Conservation (phyloP, 2,888 invertebrate genomes). For the Drosophila borealis region DNA sequence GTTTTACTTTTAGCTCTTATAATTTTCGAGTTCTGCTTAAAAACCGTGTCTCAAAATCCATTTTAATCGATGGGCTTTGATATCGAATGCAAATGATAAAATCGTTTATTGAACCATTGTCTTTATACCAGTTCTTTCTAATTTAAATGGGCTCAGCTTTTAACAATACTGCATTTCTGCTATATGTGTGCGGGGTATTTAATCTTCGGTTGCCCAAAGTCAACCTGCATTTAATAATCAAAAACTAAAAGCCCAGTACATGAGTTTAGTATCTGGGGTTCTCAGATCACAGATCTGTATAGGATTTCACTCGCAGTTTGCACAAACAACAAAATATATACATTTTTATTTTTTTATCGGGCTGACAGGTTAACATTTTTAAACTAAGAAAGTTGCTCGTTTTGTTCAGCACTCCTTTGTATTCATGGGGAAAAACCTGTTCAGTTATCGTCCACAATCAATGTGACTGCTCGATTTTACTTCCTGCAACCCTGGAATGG, state of each 20-base stretch:
- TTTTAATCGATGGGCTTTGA: too few species aligned
- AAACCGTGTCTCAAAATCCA: too few species aligned
- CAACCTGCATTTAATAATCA: slow-evolving; percentile 10
- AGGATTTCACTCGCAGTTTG: slow-evolving; percentile 42
- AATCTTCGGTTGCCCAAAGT: not conserved
- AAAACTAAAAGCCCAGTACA: slow-evolving; percentile 26
- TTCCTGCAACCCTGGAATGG: slow-evolving; percentile 66
- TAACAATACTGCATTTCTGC: too few species aligned
- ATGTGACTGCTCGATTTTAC: slow-evolving; percentile 26
- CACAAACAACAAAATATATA: not conserved
- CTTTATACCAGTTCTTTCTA: too few species aligned
- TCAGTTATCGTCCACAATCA: slow-evolving; percentile 40
- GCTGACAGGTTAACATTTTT: slow-evolving; percentile 27
- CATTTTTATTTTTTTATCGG: not conserved
- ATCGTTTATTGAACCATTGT: too few species aligned
- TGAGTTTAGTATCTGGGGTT: slow-evolving; percentile 1
- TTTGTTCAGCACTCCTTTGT: slow-evolving; percentile 23
- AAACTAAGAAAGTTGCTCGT: slow-evolving; percentile 58
- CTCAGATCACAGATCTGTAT: slow-evolving; percentile 31
- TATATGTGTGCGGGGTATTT: too few species aligned
- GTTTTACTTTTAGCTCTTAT: too few species aligned
- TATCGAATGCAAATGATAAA: too few species aligned
- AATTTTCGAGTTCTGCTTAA: too few species aligned
- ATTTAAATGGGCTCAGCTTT: too few species aligned
- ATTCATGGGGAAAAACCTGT: slow-evolving; percentile 55